Conservation (phyloP, 2,113 vertebrate species). For the Indicator indicator region DNA sequence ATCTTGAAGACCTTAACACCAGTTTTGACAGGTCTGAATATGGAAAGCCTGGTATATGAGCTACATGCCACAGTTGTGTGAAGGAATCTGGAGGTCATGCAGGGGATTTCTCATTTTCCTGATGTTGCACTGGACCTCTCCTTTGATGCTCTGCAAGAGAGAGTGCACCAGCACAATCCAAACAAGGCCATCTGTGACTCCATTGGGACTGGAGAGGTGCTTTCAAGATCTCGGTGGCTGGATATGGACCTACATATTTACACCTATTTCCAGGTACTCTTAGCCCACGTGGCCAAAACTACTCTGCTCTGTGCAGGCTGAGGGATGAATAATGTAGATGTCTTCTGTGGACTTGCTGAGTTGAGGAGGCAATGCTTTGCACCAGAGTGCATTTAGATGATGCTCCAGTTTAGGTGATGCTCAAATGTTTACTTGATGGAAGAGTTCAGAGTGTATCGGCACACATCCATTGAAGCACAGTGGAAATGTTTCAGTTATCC, state of each 20-base stretch:
- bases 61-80: rapidly evolving
- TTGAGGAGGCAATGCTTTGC: background rate
- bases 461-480: background rate
- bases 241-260: background rate
- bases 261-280: background rate
- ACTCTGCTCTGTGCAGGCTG: background rate
- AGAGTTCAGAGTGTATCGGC: background rate
- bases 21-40: background rate
- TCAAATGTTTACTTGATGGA: background rate
- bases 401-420: background rate
- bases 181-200: background rate
- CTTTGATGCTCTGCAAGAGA: background rate
- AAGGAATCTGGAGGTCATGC: background rate
- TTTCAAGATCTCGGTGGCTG: background rate
- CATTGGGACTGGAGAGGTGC: background rate
- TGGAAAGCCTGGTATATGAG: background rate
- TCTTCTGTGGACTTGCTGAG: background rate
- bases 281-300: background rate
- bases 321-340: background rate
- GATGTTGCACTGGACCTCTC: background rate
- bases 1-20: background rate
- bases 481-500: background rate
- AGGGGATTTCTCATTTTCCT: background rate
- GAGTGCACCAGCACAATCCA: background rate
- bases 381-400: background rate